Evolutionary conservation across 2,113 vertebrate genomes (phyloP), one percentile per base, ranked within the genome.

Genomic region (Clarias batrachus): DNA sequence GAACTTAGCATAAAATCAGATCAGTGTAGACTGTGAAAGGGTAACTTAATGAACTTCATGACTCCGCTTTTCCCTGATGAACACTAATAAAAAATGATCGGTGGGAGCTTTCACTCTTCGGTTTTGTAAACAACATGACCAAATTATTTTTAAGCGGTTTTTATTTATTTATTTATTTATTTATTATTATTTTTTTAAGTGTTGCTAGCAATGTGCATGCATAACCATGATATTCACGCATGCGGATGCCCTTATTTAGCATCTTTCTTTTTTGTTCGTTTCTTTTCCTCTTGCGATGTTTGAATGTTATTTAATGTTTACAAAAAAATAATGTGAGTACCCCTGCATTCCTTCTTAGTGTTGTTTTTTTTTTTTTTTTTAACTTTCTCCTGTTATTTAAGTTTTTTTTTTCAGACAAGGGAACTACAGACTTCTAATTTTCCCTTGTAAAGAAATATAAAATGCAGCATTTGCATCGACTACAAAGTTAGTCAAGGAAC

Each of bases 11-110:
- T 80, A 23, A 56, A 48, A 48, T 48, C 48, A 48, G 48, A n/a
- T 59, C n/a, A 13, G 23, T 84, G 48, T 59, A 59, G 65, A 81
- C 57, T 57, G 66, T 82, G n/a, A 81, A 81, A 78, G n/a, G 54
- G 30, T 92, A 93, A 95, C 93, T 95, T 94, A 91, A 93, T 91
- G 91, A 93, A 63, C 78, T 81, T 68, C 21, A 13, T 41, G 52
- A 86, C 79, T 57, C 33, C 27, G 62, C 65, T 78, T 85, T 84
- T 83, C n/a, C 70, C 25, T 19, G 52, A 62, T 76, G 30, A 77
- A 60, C 33, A 4, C 27, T 12, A 16, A 57, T 41, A 71, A 54
- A 71, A 54, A 62, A 27, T 12, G 27, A 73, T n/a, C 12, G 63
- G 25, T 6, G 63, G 80, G 59, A 78, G 48, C 63, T 78, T 52